Base-by-base conservation (phyloP, 2,797 vertebrate species). In the Lacerta viridis region DNA sequence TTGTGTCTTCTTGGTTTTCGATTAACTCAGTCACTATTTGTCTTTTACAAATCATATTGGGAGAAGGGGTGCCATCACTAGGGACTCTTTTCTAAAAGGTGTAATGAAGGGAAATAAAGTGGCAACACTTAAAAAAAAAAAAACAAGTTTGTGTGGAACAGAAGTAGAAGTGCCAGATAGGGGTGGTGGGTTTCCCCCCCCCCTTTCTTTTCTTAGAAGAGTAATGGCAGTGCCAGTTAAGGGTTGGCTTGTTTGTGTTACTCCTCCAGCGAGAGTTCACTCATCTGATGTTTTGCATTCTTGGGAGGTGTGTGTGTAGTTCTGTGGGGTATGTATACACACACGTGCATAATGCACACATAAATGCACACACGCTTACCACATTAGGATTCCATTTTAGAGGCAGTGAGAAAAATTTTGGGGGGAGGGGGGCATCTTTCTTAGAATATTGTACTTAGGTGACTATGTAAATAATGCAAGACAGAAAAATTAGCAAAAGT, bases 1-100 rank as follows among this genome's bases (percentile, higher is more conserved):
- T 93, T 97, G 94, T 86, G 90, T 93, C 79, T 94, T 93, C 72
- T 0, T 91, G 75, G 79, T 84, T 87, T 96, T 94, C 89, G 91
- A 95, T 96, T 97, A 95, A 96, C 80, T 96, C 93, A 94, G 95
- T 93, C 94, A 91, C 93, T 95, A 95, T 97, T 97, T 96, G 96
- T 98, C 97, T 97, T 98, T 97, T 95, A 95, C 97, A 97, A 97
- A 95, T 95, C 97, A 88, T 95, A 96, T 96, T 94, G 95, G 96
- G 95, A 94, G 95, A 93, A 95, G 96, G 96, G 97, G 97, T 97
- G 97, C 96, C 96, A 97, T 96, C 94, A 92, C 95, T 93, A 96
- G 97, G 97, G 96, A 93, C 96, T 92, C 93, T 96, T 97, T 83
- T 87, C 95, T 94, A 93, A 78, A 97, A 97, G 96, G 96, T 95